Evolutionary conservation across 1,140 invertebrate species (phyloP).

Genomic region (Heliconius nattereri): DNA sequence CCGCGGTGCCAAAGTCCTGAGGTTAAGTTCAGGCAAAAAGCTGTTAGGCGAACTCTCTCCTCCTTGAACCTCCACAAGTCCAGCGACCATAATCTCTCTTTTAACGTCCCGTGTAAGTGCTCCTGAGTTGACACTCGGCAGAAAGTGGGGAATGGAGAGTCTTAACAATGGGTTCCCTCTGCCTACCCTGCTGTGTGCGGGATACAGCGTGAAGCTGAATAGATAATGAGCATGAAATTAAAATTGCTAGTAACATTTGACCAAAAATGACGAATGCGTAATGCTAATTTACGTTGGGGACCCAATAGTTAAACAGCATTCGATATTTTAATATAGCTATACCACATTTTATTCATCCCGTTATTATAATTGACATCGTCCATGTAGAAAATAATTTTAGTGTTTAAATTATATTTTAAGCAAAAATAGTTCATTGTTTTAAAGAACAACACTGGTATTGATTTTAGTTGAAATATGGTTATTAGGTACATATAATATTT

Average conservation of each 20-base stretch:
- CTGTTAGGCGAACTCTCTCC: too few species aligned
- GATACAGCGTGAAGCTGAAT: too few species aligned
- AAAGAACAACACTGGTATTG: neutral
- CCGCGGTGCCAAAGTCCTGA: too few species aligned
- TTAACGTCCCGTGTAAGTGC: too few species aligned
- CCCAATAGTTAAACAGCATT: neutral
- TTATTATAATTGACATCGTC: constrained; percentile 6
- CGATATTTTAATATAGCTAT: constrained; percentile 1
- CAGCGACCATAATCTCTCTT: too few species aligned
- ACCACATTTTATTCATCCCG: neutral
- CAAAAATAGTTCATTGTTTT: neutral
- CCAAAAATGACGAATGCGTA: neutral
- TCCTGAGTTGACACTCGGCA: too few species aligned
- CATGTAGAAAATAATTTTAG: neutral
- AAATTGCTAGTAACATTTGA: neutral
- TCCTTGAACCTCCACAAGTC: too few species aligned
- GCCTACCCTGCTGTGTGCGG: too few species aligned
- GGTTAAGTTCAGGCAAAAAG: too few species aligned
- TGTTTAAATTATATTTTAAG: constrained; percentile 10
- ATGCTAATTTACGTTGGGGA: neutral
- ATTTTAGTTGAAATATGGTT: neutral
- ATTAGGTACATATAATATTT: neutral
- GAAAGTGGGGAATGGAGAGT: too few species aligned
- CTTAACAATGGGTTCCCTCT: too few species aligned
- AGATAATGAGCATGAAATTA: neutral